A percentile compares a stretch with the other conserved stretches of the same genome.
These are phyloP conservation scores for Nemoura dubitans DNA, from an alignment of 2,888 invertebrate species.

Conservation along the genomic window DNA sequence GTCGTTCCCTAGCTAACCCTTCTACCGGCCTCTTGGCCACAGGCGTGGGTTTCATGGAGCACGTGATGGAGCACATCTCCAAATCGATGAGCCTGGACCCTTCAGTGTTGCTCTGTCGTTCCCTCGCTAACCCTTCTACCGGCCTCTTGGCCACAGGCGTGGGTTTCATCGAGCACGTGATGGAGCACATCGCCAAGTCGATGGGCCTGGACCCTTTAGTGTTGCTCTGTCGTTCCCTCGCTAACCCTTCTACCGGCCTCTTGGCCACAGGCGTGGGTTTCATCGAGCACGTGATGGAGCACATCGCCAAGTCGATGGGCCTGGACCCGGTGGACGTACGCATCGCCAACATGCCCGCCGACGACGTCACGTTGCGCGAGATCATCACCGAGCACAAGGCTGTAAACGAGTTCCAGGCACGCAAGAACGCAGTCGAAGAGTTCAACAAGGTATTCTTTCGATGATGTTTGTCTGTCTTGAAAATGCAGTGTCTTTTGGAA, in stretches of 20 bases:
- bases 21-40: no score
- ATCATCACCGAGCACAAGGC: constrained; percentile 67
- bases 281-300: constrained; percentile 74
- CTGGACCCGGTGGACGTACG: constrained; percentile 69
- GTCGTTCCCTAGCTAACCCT: background rate
- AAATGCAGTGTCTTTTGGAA: no score
- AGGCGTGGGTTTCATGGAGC: constrained; percentile 69
- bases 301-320: constrained; percentile 65
- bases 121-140: no score
- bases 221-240: background rate
- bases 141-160: no score
- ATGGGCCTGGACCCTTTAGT: constrained; percentile 57
- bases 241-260: no score
- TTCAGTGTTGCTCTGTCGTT: background rate
- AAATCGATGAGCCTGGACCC: constrained; percentile 58
- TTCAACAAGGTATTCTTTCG: constrained; percentile 68
- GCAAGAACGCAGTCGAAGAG: constrained; percentile 64
- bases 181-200: constrained; percentile 71
- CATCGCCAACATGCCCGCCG: constrained; percentile 63
- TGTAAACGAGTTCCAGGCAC: constrained; percentile 66
- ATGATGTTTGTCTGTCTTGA: background rate
- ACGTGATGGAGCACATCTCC: constrained; percentile 74
- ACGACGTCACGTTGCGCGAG: constrained; percentile 58
- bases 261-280: constrained; percentile 71
- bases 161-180: constrained; percentile 69